Evolutionary conservation across 2,797 vertebrate genomes (phyloP).

Genomic region (Sternotherus odoratus): DNA sequence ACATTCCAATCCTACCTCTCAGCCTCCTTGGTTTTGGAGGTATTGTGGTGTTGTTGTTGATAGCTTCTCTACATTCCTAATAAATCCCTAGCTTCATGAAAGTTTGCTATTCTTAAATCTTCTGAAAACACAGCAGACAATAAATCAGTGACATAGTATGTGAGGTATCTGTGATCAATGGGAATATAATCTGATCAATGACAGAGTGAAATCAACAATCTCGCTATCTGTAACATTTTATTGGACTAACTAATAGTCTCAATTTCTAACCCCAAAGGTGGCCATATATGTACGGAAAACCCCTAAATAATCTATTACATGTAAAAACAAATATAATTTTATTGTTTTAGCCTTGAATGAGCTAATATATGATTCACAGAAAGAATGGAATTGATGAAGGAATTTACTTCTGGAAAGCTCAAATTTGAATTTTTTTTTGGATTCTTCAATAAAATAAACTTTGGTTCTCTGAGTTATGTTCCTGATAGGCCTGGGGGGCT

Average conservation of each 20-base stretch:
- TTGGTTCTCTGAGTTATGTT: not conserved
- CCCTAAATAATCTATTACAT: not conserved
- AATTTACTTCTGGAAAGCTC: not conserved
- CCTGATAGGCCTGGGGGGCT: not conserved
- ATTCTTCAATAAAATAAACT: not conserved
- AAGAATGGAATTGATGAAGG: not conserved
- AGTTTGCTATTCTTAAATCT: not conserved
- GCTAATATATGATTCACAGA: not conserved
- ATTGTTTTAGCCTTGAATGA: not conserved
- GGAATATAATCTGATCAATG: not conserved
- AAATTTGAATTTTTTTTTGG: not conserved
- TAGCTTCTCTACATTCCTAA: not conserved
- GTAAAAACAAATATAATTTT: not conserved
- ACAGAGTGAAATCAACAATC: not conserved
- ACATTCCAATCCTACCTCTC: not conserved
- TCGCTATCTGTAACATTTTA: not conserved
- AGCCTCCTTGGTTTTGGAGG: not conserved
- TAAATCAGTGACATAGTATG: not conserved
- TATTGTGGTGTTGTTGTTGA: not conserved
- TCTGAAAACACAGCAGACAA: not conserved
- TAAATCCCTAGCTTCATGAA: not conserved
- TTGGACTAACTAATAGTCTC: not conserved
- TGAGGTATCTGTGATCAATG: not conserved
- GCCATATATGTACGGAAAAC: not conserved
- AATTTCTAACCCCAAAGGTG: not conserved